phyloP scores from a whole-genome alignment of 1,140 invertebrate genomes.

The Dendrolimus punctatus region DNA sequence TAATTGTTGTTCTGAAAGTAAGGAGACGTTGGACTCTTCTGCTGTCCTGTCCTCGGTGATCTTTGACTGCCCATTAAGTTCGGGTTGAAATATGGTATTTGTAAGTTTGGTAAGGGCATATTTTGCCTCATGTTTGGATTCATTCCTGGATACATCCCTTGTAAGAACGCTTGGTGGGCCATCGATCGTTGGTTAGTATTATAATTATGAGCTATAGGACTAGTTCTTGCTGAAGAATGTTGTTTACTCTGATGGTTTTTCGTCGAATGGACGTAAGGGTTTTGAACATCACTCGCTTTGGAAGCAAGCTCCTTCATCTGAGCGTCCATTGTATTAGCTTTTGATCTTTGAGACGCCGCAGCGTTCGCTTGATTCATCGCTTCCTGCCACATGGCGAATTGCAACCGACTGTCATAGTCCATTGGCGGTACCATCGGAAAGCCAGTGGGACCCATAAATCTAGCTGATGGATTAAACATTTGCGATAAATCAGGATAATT shows the following conservation, averaged over 20 bases:
- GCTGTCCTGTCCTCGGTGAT: conserved; percentile 47
- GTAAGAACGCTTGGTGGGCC: conserved; percentile 48
- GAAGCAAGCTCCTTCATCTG: conserved; percentile 50
- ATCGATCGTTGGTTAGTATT: conserved; percentile 40
- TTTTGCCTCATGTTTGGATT: conserved; percentile 48
- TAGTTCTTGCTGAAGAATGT: conserved; percentile 62
- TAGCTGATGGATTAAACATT: conserved; percentile 59
- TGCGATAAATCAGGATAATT: conserved; percentile 68
- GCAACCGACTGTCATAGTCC: conserved; percentile 75
- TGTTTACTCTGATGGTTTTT: conserved; percentile 51
- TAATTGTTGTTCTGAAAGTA: conserved; percentile 66
- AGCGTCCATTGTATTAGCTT: conserved; percentile 35
- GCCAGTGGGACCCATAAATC: conserved; percentile 54
- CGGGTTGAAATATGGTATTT: conserved; percentile 66
- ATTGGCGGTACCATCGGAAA: conserved; percentile 67
- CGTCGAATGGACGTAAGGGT: conserved; percentile 61
- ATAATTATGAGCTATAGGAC: conserved; percentile 60
- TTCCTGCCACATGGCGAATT: conserved; percentile 79
- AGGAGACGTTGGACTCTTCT: conserved; percentile 56
- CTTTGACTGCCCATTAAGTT: conserved; percentile 48
- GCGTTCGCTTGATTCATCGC: conserved; percentile 71
- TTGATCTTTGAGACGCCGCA: conserved; percentile 48
- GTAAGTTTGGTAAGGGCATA: conserved; percentile 51
- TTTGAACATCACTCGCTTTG: conserved; percentile 56
- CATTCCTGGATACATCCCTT: conserved; percentile 53